Base-by-base conservation (phyloP, 2,113 vertebrate genomes). In the Gorilla gorilla region DNA sequence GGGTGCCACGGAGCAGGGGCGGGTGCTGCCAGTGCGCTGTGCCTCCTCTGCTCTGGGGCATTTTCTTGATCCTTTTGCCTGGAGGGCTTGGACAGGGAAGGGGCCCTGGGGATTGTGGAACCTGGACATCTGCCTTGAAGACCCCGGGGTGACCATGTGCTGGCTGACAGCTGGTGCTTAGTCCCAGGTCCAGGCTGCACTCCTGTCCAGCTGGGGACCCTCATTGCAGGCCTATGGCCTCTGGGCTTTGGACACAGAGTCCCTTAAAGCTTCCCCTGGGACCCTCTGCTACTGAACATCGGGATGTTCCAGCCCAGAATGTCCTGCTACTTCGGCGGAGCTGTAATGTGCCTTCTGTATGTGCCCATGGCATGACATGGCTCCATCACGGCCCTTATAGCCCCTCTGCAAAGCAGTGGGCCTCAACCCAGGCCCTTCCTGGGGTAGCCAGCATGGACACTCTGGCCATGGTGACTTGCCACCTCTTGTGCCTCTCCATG, bases 321-420 rank as follows among this genome's bases (percentile, higher is more conserved):
- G 8, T 13, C 23, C 55, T 35, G 35, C 30, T 59, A 72, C 32
- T 55, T 89, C 25, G 1, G 0, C 89, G 96, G 96, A 8, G 8
- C 20, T 27, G 27, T 96, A 25, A 89, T 98, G n/a, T 98, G 96
- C 93, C 98, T 98, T 81, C 97, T 97, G 0, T 96, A 90, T 0
- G 97, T 93, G 0, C 76, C 97, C 92, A 97, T 97, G 50, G 97
- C 97, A 57, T 75, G 14, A n/a, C 92, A 30, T 18, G 40, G 25
- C 45, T 11, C 40, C 16, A 10, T 22, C 20, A 17, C 84, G 97
- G 84, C 97, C 96, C 25, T 98, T 90, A 0, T 27, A 97, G 2
- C 79, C 97, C 96, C 97, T 97, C 0, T 94, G 97, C 85, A 35
- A 97, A 97, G 98, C 98, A 89, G 97, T 96, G 75, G 95, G 97